phyloP scores from a whole-genome alignment of 2,797 vertebrate species.

The Acestrorhynchus altus region DNA sequence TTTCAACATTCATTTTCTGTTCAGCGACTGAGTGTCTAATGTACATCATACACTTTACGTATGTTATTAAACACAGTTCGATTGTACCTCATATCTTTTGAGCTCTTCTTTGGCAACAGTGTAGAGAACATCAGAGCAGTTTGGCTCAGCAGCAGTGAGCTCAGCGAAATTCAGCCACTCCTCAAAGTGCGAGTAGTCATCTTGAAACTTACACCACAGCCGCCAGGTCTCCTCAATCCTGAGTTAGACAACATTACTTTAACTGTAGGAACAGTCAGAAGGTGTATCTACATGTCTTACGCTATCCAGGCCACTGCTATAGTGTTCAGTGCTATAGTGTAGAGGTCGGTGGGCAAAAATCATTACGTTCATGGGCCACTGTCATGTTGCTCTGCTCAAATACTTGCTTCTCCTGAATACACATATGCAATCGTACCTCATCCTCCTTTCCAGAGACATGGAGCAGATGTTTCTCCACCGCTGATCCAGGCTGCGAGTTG shows the following conservation, averaged over 20 bases:
- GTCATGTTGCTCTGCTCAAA: background rate
- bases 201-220: conserved; percentile 92
- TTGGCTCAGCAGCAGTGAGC: conserved; percentile 82
- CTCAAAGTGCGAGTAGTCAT: conserved; percentile 91
- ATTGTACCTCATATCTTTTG: conserved; percentile 96
- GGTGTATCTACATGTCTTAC: conserved; percentile 11
- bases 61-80: background rate
- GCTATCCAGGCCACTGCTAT: background rate
- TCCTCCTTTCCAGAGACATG: conserved; percentile 89
- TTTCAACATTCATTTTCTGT: background rate
- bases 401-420: no score
- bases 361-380: background rate
- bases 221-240: conserved; percentile 96
- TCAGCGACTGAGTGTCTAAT: no score
- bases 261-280: background rate
- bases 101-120: conserved; percentile 90
- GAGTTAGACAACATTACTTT: conserved; percentile 9
- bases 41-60: background rate
- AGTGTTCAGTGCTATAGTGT: no score
- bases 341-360: background rate
- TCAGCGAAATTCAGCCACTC: conserved; percentile 91
- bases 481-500: conserved; percentile 89
- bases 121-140: conserved; percentile 88
- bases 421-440: conserved; percentile 76
- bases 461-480: conserved; percentile 94